Conservation (phyloP, 2,888 invertebrate genomes). For the Acanthosepion esculentum region DNA sequence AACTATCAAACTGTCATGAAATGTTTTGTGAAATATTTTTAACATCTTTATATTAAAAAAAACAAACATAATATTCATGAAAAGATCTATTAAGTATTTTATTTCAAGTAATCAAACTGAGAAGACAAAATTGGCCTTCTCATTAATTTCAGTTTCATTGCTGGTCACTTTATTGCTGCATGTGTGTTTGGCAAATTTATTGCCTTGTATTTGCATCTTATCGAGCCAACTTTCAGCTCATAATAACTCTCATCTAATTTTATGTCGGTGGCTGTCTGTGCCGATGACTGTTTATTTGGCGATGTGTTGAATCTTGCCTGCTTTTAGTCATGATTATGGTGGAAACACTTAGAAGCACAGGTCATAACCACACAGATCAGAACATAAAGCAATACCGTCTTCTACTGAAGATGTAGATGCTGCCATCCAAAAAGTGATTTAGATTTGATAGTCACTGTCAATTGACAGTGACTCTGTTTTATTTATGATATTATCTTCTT, state of each 20-base stretch:
- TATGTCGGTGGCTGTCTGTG: neutral
- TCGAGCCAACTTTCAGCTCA: neutral
- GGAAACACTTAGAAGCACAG: neutral
- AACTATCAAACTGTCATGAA: neutral
- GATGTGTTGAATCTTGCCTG: no score
- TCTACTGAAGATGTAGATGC: neutral
- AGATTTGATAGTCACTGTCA: neutral
- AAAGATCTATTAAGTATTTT: neutral
- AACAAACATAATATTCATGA: neutral
- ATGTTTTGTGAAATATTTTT: neutral
- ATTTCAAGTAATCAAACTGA: neutral
- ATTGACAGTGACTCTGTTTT: neutral
- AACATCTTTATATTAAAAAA: neutral
- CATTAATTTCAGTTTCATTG: neutral
- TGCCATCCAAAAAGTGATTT: neutral
- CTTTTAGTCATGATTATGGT: neutral
- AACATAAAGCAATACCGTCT: neutral
- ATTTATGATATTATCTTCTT: neutral
- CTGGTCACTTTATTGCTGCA: neutral
- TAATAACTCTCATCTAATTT: neutral
- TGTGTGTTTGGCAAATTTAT: neutral
- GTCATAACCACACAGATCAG: neutral
- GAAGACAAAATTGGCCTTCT: neutral
- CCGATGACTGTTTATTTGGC: neutral
- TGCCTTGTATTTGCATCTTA: neutral